These are phyloP conservation scores for Saguinus imperator DNA, from an alignment of 2,113 vertebrate genomes.

Conservation along the genomic window DNA sequence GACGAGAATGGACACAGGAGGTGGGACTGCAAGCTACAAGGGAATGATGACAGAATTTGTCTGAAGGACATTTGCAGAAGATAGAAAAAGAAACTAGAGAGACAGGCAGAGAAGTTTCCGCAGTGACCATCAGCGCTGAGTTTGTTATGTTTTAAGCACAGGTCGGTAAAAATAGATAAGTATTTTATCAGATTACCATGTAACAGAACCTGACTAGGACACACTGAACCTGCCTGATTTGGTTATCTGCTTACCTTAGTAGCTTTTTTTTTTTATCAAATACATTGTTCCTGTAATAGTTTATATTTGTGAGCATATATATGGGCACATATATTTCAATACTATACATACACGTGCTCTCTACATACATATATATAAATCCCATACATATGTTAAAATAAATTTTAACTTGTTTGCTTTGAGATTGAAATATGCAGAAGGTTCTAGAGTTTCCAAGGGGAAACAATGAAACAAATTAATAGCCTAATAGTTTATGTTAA, in stretches of 20 bases:
- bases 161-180: slow-evolving; percentile 64
- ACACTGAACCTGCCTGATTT: not conserved
- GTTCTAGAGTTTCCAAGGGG: not conserved
- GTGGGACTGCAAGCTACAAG: not conserved
- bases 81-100: not conserved
- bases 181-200: slow-evolving; percentile 50
- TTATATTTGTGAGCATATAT: not conserved
- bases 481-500: not conserved
- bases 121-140: slow-evolving; percentile 17
- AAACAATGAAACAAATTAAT: slow-evolving; percentile 25
- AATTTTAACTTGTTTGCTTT: slow-evolving; percentile 20
- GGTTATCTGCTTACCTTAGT: not conserved
- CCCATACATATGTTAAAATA: not conserved
- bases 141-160: slow-evolving; percentile 55
- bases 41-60: not conserved
- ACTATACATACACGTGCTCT: not conserved
- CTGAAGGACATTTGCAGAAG: not conserved
- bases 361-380: not conserved
- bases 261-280: not conserved
- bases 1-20: not conserved
- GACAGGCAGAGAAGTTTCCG: slow-evolving; percentile 10
- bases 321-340: not conserved
- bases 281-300: not conserved
- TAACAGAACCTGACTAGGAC: not conserved
- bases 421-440: not conserved